phyloP scores from a whole-genome alignment of 53 echinoderm and acorn worm genomes.

The Astropecten irregularis region DNA sequence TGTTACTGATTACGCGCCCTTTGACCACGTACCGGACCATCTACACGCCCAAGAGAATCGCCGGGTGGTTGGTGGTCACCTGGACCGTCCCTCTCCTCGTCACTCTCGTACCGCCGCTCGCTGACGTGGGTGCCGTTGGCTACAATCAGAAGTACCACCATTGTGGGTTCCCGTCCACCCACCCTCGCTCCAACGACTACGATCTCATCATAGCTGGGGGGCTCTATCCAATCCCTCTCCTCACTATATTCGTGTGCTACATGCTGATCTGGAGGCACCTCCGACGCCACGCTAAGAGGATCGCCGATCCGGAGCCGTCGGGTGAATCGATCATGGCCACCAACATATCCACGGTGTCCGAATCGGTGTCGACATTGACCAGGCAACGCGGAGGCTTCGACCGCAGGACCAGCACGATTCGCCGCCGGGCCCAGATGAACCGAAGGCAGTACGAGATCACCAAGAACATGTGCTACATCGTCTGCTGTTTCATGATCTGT shows the following conservation, averaged over 20 bases:
- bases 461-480: conserved; percentile 72
- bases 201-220: conserved; percentile 54
- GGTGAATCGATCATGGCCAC: conserved; percentile 26
- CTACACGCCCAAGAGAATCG: conserved; percentile 12
- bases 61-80: conserved; percentile 16
- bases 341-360: not conserved
- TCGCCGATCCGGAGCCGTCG: conserved; percentile 2
- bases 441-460: conserved; percentile 62
- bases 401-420: not conserved
- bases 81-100: conserved; percentile 50
- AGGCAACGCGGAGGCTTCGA: not conserved
- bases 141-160: conserved; percentile 62
- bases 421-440: not conserved
- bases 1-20: conserved; percentile 53
- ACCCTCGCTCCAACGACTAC: conserved; percentile 55
- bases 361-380: not conserved
- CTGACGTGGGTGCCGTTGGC: conserved; percentile 52
- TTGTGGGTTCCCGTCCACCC: conserved; percentile 45
- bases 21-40: conserved; percentile 41
- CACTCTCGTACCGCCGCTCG: conserved; percentile 35
- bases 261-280: conserved; percentile 53
- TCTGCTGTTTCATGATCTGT: conserved; percentile 65
- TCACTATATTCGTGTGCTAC: conserved; percentile 56
- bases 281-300: conserved; percentile 46
- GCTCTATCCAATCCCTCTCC: conserved; percentile 43